phyloP scores from a whole-genome alignment of 2,797 vertebrate species.

The Lepus townsendii region DNA sequence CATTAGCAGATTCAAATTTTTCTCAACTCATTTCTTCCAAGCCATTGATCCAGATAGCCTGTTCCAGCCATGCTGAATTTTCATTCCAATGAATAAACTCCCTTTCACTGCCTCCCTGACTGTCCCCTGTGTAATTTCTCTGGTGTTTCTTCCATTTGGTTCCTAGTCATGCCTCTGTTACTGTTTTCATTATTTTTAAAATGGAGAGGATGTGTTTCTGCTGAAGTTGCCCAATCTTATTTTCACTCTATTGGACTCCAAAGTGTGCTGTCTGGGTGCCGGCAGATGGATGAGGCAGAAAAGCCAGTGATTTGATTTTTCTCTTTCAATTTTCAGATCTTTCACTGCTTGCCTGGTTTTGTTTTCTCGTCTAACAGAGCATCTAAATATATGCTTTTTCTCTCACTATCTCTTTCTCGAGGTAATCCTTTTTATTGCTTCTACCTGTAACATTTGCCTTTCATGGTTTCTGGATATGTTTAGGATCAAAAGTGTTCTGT shows the following conservation, averaged over 20 bases:
- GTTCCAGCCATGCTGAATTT: conserved; percentile 68
- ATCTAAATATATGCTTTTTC: conserved; percentile 52
- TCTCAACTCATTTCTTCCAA: conserved; percentile 74
- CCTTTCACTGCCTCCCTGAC: conserved; percentile 55
- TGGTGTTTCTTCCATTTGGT: conserved; percentile 67
- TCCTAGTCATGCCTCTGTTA: conserved; percentile 79
- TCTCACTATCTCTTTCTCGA: neutral
- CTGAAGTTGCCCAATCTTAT: conserved; percentile 74
- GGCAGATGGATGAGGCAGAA: conserved; percentile 72
- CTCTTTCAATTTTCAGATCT: conserved; percentile 69
- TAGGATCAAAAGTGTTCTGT: conserved; percentile 60
- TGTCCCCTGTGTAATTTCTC: conserved; percentile 60
- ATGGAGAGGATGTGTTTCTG: conserved; percentile 80
- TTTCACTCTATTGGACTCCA: conserved; percentile 78
- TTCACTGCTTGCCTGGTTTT: conserved; percentile 61
- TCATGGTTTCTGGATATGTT: conserved; percentile 38
- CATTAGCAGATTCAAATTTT: conserved; percentile 74
- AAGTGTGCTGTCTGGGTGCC: conserved; percentile 58
- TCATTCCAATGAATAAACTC: conserved; percentile 76
- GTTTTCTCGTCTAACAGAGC: conserved; percentile 67
- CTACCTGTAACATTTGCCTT: conserved; percentile 58
- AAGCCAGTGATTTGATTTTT: conserved; percentile 76
- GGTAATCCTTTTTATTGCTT: conserved; percentile 58
- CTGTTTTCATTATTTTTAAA: conserved; percentile 82
- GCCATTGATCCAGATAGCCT: conserved; percentile 70